Base-by-base conservation (phyloP, 2,888 invertebrate genomes). In the Stenolophus ochropezus region DNA sequence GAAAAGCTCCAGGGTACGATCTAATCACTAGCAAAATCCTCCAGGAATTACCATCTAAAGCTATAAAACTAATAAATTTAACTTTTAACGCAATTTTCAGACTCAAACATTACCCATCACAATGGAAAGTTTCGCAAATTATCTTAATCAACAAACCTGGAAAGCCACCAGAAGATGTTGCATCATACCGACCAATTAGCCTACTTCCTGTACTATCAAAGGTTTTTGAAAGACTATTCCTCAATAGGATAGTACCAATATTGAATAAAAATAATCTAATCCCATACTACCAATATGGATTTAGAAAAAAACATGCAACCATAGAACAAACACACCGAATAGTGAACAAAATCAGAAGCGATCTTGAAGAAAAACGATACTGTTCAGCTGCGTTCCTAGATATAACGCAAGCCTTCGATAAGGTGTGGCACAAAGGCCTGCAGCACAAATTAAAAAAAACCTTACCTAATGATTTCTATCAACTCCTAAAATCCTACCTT, bases 341-440 rank as follows among this genome's bases (percentile, higher is more conserved):
- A 16, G 14, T 16, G 14, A 21, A 27, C 27, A 27, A 27, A 27
- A 27, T 27, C 5, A 27, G 27, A 27, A 27, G 5, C 27, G 27
- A 23, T 23, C 16, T 84, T 8, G 83, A 84, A 71, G 58, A 81
- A 25, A 85, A 83, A 78, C 25, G 83, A 76, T 84, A 84, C 82
- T 85, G 84, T 77, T 79, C 84, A 6, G 84, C 83, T 1, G 84
- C 82, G 74, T 85, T 85, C 56, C 61, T 85, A 2, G 84, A 85
- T 20, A 77, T 84, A 21, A 76, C 83, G 8, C 85, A 85, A 69
- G 85, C 85, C 2, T 86, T 86, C 75, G 85, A 86, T 71, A 85
- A 82, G 53, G 86, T 86, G 6, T 84, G 84, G 83, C 84, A 85
- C 27, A 69, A 75, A 42, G 84, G 84, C 6, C 79, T 84, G 5